Evolutionary conservation across 2,888 invertebrate species (phyloP), one percentile per base, ranked within the genome.

Genomic region (Rhamnusium bicolor): DNA sequence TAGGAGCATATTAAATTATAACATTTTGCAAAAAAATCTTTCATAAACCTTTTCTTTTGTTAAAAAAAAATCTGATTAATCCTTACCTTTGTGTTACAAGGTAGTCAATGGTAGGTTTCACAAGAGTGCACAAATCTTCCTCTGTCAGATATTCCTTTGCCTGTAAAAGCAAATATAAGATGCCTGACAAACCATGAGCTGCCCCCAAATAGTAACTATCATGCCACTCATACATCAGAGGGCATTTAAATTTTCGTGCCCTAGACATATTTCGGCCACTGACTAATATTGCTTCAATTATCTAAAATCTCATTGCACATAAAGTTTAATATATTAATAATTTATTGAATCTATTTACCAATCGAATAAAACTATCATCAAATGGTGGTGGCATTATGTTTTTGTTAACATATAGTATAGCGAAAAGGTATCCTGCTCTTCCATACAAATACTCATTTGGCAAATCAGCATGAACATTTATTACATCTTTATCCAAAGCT

Each of bases 371-470:
- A 69, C 87, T 86, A 16, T 89, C 86, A 68, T 92, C 90, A 78
- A 95, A 90, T 7, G 91, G 87, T 65, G 91, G 89, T 32, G 91
- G 89, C 47, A 90, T 90, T 79, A 93, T 88, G 83, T 93, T 86
- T 83, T 91, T 90, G 83, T 93, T 93, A 0, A 96, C 91, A 89
- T 93, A 95, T 7, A 96, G 88, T 62, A 97, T 89, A 2, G 95
- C 90, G 88, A 91, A 95, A 12, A 98, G 89, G 86, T 95, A 97
- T 18, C 97, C 97, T 79, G 92, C 91, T 84, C 95, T 90, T 4
- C 98, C 97, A 89, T 95, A 96, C 40, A 98, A 89, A 69, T 96
- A 87, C 88, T 97, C 97, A 90, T 97, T 94, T 0, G 96, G 93
- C 63, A 92, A 82, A 75, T 90, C 89, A 19, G 87, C 86, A 60